phyloP scores from a whole-genome alignment of 2,888 invertebrate species.

The Drosophila bunnanda region DNA sequence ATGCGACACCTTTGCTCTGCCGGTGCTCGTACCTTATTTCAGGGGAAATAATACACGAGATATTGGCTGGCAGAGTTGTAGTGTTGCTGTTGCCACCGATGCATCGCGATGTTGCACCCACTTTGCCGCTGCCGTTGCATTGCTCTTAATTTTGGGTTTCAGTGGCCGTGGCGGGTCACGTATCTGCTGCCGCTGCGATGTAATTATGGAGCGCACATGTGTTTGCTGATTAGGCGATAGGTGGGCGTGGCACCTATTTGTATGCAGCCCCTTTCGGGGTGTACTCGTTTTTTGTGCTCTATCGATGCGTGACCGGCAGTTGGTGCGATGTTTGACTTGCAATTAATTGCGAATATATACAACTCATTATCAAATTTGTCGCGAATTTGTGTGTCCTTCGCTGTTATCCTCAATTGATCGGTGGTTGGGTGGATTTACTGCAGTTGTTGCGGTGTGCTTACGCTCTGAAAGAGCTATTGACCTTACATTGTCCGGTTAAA shows the following conservation, averaged over 20 bases:
- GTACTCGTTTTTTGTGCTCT: conserved; percentile 7
- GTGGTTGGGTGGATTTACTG: neutral
- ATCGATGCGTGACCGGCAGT: conserved; percentile 75
- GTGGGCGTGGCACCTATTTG: conserved; percentile 63
- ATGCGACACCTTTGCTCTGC: conserved; percentile 59
- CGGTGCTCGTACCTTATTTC: conserved; percentile 53
- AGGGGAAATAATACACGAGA: conserved; percentile 50
- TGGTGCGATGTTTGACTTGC: conserved; percentile 78
- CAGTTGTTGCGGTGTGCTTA: conserved; percentile 46
- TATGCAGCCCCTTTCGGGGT: conserved; percentile 55
- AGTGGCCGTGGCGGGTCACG: conserved; percentile 69
- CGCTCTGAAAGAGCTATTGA: conserved; percentile 3
- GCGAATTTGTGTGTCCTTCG: conserved; percentile 66
- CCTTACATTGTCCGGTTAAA: conserved; percentile 13
- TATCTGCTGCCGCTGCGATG: conserved; percentile 61
- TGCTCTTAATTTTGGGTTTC: conserved; percentile 79
- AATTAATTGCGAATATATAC: conserved; percentile 65
- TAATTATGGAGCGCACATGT: conserved; percentile 77
- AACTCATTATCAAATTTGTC: conserved; percentile 77
- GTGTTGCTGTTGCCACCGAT: conserved; percentile 19
- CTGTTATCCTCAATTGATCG: conserved; percentile 19
- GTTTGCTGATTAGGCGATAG: conserved; percentile 76
- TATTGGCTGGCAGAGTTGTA: conserved; percentile 25
- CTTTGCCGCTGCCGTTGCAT: conserved; percentile 42
- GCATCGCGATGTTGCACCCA: conserved; percentile 25